Conservation (phyloP, 2,888 invertebrate species). For the Diaprepes abbreviatus region DNA sequence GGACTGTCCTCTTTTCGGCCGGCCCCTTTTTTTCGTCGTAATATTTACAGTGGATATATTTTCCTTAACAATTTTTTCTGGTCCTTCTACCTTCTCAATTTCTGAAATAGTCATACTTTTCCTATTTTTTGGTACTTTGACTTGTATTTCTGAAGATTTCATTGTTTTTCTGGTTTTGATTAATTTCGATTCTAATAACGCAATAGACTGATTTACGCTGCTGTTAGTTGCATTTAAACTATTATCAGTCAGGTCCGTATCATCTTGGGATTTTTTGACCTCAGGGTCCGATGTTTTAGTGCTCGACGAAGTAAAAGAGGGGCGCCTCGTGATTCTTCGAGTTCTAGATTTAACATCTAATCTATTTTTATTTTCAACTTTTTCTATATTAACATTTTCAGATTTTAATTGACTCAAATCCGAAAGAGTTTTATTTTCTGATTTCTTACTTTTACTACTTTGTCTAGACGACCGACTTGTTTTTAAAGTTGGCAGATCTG, state of each 20-base stretch:
- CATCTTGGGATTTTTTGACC: slow-evolving; percentile 15
- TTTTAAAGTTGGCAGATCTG: no score
- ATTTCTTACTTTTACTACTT: neutral
- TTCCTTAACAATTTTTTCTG: slow-evolving; percentile 1
- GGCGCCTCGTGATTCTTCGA: neutral
- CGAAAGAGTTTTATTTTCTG: neutral
- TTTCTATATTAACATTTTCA: neutral
- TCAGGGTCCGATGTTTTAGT: slow-evolving; percentile 35
- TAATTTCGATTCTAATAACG: slow-evolving; percentile 51
- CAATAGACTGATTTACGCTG: slow-evolving; percentile 38
- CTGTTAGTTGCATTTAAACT: slow-evolving; percentile 32
- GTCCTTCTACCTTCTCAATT: neutral
- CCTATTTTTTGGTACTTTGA: slow-evolving; percentile 50
- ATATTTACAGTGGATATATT: neutral
- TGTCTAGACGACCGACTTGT: neutral
- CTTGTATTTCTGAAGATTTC: slow-evolving; percentile 41
- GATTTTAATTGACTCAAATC: neutral
- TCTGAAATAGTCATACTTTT: slow-evolving; percentile 47
- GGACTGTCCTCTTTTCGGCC: neutral
- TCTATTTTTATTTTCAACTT: neutral
- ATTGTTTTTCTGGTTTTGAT: slow-evolving; percentile 49
- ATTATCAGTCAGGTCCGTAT: neutral
- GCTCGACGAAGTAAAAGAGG: neutral
- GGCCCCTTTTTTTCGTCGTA: neutral
- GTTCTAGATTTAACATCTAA: neutral